phyloP scores from a whole-genome alignment of 1,140 invertebrate species.

The Artemia franciscana region DNA sequence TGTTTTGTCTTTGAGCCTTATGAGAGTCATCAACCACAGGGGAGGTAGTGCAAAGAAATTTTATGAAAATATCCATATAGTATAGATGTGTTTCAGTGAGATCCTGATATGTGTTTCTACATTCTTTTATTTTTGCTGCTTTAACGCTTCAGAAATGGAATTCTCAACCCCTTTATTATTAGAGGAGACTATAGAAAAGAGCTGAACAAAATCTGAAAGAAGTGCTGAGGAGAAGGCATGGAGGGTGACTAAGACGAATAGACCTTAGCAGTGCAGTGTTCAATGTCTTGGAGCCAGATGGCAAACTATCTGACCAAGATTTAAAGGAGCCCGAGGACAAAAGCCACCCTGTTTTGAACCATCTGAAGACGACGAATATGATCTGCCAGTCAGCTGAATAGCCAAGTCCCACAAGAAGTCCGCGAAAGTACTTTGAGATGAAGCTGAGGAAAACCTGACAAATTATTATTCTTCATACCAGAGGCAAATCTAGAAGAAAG shows the following conservation, averaged over 20 bases:
- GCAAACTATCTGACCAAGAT: neutral
- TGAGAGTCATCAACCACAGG: neutral
- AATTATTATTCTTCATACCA: neutral
- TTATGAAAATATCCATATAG: neutral
- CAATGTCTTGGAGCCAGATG: neutral
- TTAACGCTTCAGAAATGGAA: too few species aligned
- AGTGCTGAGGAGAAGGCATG: neutral
- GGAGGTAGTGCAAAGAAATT: neutral
- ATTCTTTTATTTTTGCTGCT: too few species aligned
- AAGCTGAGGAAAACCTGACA: neutral
- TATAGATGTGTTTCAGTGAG: neutral
- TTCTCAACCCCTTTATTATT: too few species aligned
- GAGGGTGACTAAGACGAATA: neutral
- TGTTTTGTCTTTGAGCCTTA: neutral
- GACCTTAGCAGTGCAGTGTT: neutral
- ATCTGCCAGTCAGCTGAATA: too few species aligned
- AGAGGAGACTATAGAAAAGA: too few species aligned
- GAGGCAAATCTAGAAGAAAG: neutral
- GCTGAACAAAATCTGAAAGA: neutral
- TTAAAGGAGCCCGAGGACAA: neutral
- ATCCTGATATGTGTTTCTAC: too few species aligned
- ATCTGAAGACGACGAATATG: neutral
- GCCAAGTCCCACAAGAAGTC: neutral
- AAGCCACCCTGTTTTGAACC: neutral
- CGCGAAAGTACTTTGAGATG: neutral